A percentile compares a stretch with the other conserved stretches of the same genome.
Conservation (phyloP, 2,113 vertebrate species). For the Antechinus flavipes region DNA sequence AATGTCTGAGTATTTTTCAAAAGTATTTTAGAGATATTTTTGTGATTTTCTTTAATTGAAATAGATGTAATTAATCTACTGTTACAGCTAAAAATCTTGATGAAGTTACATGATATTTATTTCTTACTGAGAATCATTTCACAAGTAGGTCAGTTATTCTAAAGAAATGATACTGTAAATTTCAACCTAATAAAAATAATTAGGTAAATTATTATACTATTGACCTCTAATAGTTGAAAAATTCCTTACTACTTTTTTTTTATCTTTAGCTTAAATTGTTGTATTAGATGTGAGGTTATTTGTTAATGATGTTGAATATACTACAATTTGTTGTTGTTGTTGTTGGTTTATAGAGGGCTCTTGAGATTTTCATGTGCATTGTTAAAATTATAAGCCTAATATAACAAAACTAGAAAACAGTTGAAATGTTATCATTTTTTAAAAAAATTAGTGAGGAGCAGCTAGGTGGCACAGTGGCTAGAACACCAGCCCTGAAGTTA, state of each 20-base stretch:
- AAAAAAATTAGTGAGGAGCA: not conserved
- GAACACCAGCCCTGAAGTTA: too few relatives aligned
- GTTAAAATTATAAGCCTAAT: conserved; percentile 34
- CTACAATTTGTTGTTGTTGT: not conserved
- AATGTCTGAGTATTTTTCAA: not conserved
- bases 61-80: too few relatives aligned
- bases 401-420: not conserved
- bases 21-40: not conserved
- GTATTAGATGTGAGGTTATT: not conserved
- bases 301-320: not conserved
- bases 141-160: not conserved
- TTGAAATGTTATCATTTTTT: conserved; percentile 5
- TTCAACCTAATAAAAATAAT: not conserved
- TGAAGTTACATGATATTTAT: not conserved
- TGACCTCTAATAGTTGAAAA: not conserved
- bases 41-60: not conserved
- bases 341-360: not conserved
- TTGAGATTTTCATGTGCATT: conserved; percentile 6
- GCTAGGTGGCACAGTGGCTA: too few relatives aligned
- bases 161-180: not conserved
- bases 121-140: not conserved
- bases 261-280: not conserved
- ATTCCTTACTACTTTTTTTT: not conserved
- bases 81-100: not conserved
- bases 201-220: not conserved